phyloP scores from a whole-genome alignment of 2,888 invertebrate genomes.

The Psylliodes chrysocephalus region DNA sequence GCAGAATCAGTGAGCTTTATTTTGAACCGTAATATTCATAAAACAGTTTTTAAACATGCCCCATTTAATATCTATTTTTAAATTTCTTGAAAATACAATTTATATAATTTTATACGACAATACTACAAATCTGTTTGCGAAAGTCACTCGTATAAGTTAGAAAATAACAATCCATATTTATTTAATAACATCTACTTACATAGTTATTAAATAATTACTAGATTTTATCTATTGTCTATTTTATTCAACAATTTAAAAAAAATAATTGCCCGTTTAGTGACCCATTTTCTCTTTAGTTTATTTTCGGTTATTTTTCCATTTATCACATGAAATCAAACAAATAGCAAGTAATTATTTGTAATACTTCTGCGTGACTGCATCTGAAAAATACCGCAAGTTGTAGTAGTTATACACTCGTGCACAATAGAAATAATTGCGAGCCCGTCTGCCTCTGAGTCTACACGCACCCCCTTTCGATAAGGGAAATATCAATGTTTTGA shows the following conservation, averaged over 20 bases:
- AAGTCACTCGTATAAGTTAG: too few relatives aligned
- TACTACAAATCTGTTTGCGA: too few relatives aligned
- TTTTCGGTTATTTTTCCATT: slow-evolving; percentile 36
- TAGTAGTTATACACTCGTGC: slow-evolving; percentile 57
- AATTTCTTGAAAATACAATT: too few relatives aligned
- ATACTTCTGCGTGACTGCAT: slow-evolving; percentile 60
- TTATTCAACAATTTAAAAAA: too few relatives aligned
- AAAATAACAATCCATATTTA: too few relatives aligned
- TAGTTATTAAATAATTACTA: not conserved
- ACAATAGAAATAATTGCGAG: slow-evolving; percentile 60
- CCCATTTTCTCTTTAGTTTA: not conserved
- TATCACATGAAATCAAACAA: slow-evolving; percentile 56
- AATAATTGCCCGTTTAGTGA: not conserved
- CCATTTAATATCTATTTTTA: too few relatives aligned
- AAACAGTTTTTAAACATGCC: too few relatives aligned
- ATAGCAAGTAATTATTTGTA: slow-evolving; percentile 60
- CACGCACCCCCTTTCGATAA: slow-evolving; percentile 55
- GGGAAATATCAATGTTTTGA: slow-evolving; percentile 40
- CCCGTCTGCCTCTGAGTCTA: slow-evolving; percentile 61
- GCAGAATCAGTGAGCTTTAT: too few relatives aligned
- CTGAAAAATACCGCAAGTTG: slow-evolving; percentile 56
- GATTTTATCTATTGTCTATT: not conserved
- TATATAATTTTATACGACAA: too few relatives aligned
- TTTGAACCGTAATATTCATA: too few relatives aligned
- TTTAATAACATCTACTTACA: too few relatives aligned